Percentiles rank a stretch among this genome's conserved stretches.
These are phyloP conservation scores for Rotaria socialis DNA, from an alignment of 2,888 invertebrate species.

Conservation along the genomic window DNA sequence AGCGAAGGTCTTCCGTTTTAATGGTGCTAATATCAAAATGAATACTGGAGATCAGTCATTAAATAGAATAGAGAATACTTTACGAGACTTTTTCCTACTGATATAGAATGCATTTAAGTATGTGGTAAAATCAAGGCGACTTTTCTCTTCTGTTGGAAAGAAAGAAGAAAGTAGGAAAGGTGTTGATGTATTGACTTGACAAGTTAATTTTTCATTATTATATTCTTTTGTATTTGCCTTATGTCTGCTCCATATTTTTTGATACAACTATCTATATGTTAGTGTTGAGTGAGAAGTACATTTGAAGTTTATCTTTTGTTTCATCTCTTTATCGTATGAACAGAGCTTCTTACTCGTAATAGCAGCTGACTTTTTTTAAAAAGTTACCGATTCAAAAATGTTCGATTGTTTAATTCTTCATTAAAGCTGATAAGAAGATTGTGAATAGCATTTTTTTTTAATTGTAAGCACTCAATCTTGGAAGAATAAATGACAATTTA, in stretches of 20 bases:
- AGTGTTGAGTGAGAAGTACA: neutral
- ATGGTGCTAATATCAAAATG: neutral
- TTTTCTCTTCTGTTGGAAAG: neutral
- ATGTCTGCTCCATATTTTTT: neutral
- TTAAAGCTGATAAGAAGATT: no score
- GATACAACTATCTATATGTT: no score
- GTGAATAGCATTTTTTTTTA: no score
- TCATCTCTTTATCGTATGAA: neutral
- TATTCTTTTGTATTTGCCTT: neutral
- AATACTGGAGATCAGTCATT: neutral
- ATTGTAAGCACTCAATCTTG: no score
- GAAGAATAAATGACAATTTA: no score
- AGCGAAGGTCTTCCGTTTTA: neutral
- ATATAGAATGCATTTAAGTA: neutral
- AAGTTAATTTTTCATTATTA: neutral
- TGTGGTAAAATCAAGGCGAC: neutral
- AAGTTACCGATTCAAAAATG: neutral
- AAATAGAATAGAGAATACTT: neutral
- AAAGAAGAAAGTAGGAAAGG: neutral
- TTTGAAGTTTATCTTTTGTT: neutral
- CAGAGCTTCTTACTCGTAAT: neutral
- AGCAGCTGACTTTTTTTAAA: neutral
- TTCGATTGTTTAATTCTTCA: neutral
- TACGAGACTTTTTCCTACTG: neutral
- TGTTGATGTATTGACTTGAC: slow-evolving; percentile 8